phyloP scores from a whole-genome alignment of 1,140 invertebrate species.

The Panulirus ornatus region DNA sequence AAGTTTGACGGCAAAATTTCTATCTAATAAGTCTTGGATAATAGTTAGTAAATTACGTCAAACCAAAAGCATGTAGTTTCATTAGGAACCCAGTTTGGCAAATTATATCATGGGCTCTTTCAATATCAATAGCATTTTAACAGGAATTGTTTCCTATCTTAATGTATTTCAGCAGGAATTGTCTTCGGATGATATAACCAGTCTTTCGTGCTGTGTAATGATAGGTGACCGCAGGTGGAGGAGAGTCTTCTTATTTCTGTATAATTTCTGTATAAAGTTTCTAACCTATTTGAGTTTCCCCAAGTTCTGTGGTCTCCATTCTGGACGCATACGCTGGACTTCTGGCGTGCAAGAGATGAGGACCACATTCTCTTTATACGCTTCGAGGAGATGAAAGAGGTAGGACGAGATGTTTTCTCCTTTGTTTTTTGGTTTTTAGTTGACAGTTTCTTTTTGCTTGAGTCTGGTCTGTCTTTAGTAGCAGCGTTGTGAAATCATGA shows the following conservation, averaged over 20 bases:
- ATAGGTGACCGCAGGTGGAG: background rate
- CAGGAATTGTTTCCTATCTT: background rate
- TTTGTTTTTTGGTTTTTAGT: no score
- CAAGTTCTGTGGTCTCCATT: conserved; percentile 46
- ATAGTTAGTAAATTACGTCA: no score
- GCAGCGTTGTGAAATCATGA: background rate
- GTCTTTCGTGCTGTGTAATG: background rate
- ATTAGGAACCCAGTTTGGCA: no score
- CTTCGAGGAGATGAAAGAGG: conserved; percentile 53
- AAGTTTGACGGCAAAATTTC: no score
- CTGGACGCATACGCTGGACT: conserved; percentile 41
- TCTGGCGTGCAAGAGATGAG: conserved; percentile 38
- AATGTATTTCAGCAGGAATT: background rate
- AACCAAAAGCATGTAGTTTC: no score
- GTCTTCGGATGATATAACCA: background rate
- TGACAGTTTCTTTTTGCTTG: no score
- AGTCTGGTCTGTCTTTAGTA: background rate
- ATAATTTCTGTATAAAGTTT: background rate
- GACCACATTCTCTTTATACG: conserved; percentile 42
- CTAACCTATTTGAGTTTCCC: background rate
- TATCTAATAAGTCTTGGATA: no score
- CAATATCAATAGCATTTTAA: background rate
- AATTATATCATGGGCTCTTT: no score
- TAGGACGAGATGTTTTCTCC: no score
- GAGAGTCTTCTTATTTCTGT: background rate